phyloP scores from a whole-genome alignment of 2,888 invertebrate genomes.

The Xanthia togata region DNA sequence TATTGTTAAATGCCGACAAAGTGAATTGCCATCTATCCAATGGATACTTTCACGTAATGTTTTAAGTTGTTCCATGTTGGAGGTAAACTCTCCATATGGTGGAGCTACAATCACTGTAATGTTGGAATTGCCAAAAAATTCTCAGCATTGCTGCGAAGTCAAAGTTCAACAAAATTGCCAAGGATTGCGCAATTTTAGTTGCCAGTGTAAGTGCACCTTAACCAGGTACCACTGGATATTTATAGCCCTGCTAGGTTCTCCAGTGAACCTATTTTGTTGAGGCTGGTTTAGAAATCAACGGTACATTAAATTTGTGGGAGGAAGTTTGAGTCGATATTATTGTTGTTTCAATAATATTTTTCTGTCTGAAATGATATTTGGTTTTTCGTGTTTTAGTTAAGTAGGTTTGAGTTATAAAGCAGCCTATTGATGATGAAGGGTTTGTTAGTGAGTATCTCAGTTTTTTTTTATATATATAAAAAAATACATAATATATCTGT shows the following conservation, averaged over 20 bases:
- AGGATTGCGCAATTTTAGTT: slow-evolving; percentile 16
- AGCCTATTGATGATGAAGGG: background rate
- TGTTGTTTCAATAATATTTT: slow-evolving; percentile 22
- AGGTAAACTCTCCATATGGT: background rate
- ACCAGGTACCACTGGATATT: slow-evolving; percentile 47
- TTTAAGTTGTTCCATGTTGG: background rate
- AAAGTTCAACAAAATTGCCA: background rate
- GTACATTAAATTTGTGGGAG: slow-evolving; percentile 32
- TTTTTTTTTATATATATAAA: too few relatives aligned
- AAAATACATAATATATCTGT: too few relatives aligned
- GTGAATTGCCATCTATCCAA: too few relatives aligned
- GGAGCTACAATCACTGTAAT: background rate
- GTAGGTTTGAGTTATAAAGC: slow-evolving; percentile 23
- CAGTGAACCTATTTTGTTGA: slow-evolving; percentile 37
- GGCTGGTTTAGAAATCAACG: slow-evolving; percentile 44
- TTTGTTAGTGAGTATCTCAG: too few relatives aligned
- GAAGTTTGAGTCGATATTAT: slow-evolving; percentile 16
- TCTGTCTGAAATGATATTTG: background rate
- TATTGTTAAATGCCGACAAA: background rate
- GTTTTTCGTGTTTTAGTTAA: background rate
- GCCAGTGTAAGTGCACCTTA: slow-evolving; percentile 15
- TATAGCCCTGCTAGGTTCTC: slow-evolving; percentile 44
- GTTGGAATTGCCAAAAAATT: background rate
- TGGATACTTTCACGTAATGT: background rate
- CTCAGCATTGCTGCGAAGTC: background rate